Evolutionary conservation across 2,888 invertebrate genomes (phyloP).

Genomic region (Amblyteles armatorius): DNA sequence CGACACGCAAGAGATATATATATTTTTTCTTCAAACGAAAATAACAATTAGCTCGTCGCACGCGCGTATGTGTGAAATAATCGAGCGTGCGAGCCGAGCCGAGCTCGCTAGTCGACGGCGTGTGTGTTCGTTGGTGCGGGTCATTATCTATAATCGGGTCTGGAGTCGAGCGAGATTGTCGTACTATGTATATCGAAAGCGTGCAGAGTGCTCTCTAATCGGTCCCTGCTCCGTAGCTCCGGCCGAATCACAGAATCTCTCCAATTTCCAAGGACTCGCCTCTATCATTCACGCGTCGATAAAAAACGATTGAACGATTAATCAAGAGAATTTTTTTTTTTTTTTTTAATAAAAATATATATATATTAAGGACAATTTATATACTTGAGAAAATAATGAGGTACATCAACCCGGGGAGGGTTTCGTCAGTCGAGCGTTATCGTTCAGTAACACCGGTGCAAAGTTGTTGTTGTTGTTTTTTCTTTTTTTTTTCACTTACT

Average conservation of each 20-base stretch:
- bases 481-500: not conserved
- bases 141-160: conserved; percentile 35
- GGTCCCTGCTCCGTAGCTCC: conserved; percentile 25
- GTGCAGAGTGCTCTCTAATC: conserved; percentile 26
- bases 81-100: conserved; percentile 19
- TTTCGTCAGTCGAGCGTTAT: conserved; percentile 53
- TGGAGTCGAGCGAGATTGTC: conserved; percentile 17
- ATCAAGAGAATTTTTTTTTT: not conserved
- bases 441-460: conserved; percentile 45
- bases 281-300: not conserved
- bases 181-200: not conserved
- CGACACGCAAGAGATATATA: conserved; percentile 13
- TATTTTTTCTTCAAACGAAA: conserved; percentile 7
- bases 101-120: conserved; percentile 5
- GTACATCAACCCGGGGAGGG: conserved; percentile 24
- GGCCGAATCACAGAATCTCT: conserved; percentile 21
- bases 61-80: not conserved
- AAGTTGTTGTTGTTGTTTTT: not conserved
- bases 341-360: not conserved
- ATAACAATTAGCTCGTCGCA: conserved; percentile 34
- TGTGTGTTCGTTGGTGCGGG: not conserved
- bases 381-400: not conserved
- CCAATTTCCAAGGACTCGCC: not conserved
- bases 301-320: not conserved
- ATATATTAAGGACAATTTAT: not conserved